A percentile compares a stretch with the other conserved stretches of the same genome.
phyloP scores from a whole-genome alignment of 1,140 invertebrate genomes.

The Potamilus streckersoni region DNA sequence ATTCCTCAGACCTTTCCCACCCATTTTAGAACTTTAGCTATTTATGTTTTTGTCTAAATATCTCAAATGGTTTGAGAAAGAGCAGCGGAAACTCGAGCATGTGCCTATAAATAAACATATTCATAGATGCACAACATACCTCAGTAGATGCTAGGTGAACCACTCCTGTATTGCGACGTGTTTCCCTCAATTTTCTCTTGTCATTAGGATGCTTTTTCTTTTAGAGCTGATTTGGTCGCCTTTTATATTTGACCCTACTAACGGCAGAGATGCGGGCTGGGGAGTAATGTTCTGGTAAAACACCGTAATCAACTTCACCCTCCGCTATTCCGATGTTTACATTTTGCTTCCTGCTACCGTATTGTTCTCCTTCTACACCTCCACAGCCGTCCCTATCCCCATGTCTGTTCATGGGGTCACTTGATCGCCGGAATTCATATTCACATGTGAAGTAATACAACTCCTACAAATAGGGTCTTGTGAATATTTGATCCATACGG shows the following conservation, averaged over 20 bases:
- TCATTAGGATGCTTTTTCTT: constrained; percentile 74
- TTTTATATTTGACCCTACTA: constrained; percentile 68
- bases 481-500: too few relatives aligned
- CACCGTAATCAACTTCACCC: constrained; percentile 17
- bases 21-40: too few relatives aligned
- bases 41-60: too few relatives aligned
- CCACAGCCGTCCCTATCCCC: constrained; percentile 33
- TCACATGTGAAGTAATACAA: too few relatives aligned
- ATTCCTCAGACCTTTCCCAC: too few relatives aligned
- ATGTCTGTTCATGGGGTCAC: constrained; percentile 69
- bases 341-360: constrained; percentile 41
- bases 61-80: too few relatives aligned
- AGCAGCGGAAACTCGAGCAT: too few relatives aligned
- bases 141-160: constrained; percentile 77
- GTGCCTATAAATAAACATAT: too few relatives aligned
- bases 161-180: constrained; percentile 75
- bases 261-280: constrained; percentile 67
- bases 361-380: constrained; percentile 22
- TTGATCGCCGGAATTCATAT: constrained; percentile 64
- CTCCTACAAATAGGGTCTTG: too few relatives aligned
- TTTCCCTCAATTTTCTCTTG: constrained; percentile 75
- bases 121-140: constrained; percentile 58
- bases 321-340: constrained; percentile 37
- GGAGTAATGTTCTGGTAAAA: constrained; percentile 68
- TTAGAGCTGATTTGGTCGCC: constrained; percentile 72